A percentile compares a stretch with the other conserved stretches of the same genome.
Evolutionary conservation across 2,113 vertebrate species (phyloP).

Genomic region (Montifringilla adamsi): DNA sequence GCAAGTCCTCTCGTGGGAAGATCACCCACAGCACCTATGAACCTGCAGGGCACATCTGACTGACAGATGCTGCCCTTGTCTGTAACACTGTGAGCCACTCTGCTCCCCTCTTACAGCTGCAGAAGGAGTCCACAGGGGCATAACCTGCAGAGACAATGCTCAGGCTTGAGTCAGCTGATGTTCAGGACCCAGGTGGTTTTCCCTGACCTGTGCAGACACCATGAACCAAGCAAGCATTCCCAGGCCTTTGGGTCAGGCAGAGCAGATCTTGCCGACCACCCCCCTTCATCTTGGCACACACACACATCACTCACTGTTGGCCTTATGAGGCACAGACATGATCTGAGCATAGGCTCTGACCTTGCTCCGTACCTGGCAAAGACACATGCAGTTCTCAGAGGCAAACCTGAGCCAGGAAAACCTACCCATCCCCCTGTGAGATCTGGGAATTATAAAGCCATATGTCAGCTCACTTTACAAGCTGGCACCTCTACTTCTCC

Average conservation of each 20-base stretch:
- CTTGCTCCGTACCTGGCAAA: neutral
- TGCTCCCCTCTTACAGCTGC: neutral
- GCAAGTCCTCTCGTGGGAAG: neutral
- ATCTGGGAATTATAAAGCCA: neutral
- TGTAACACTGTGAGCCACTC: neutral
- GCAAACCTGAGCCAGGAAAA: neutral
- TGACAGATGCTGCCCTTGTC: neutral
- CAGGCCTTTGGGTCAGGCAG: neutral
- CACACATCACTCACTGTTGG: neutral
- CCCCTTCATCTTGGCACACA: neutral
- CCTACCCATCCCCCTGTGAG: neutral
- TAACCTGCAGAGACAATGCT: neutral
- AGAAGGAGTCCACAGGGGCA: neutral
- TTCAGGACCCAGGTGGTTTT: neutral
- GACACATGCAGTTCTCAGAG: neutral
- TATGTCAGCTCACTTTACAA: neutral
- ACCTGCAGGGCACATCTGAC: neutral
- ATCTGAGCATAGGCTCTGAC: neutral
- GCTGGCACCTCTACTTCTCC: neutral
- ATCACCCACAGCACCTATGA: neutral
- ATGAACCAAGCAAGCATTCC: neutral
- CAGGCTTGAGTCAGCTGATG: neutral
- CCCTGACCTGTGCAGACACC: neutral
- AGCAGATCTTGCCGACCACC: neutral
- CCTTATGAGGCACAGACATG: rapidly evolving